A percentile compares a stretch with the other conserved stretches of the same genome.
Evolutionary conservation across 1,140 invertebrate genomes (phyloP).

Genomic region (Drosophila sturtevanti): DNA sequence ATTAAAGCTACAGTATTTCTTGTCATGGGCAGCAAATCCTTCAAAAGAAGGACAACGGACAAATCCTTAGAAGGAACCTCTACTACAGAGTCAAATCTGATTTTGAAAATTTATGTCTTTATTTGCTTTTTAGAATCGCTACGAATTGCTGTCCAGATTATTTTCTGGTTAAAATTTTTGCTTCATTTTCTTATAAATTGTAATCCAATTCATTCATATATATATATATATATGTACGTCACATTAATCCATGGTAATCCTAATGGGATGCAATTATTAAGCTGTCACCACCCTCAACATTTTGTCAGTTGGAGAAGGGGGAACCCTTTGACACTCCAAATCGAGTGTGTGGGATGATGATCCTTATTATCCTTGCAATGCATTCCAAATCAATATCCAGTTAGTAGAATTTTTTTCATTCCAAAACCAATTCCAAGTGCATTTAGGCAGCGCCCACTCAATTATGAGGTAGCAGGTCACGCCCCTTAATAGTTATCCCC

Average conservation of each 20-base stretch:
- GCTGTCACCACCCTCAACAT: background rate
- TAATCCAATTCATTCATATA: background rate
- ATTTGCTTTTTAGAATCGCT: too few relatives aligned
- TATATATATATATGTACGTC: background rate
- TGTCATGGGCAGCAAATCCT: too few relatives aligned
- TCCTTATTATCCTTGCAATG: conserved; percentile 3
- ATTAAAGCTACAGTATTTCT: too few relatives aligned
- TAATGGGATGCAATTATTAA: conserved; percentile 1
- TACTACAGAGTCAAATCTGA: too few relatives aligned
- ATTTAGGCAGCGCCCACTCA: conserved; percentile 66
- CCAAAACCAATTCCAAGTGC: conserved; percentile 46
- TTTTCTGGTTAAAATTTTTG: too few relatives aligned
- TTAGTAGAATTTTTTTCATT: conserved; percentile 29
- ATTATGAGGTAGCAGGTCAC: conserved; percentile 52
- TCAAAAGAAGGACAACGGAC: too few relatives aligned
- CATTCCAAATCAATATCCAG: conserved; percentile 18
- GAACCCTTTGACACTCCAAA: background rate
- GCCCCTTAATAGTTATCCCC: conserved; percentile 21
- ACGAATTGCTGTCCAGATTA: too few relatives aligned
- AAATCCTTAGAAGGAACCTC: too few relatives aligned
- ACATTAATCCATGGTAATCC: background rate
- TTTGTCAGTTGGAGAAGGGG: background rate
- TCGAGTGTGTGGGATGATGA: background rate
- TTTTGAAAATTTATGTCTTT: too few relatives aligned
- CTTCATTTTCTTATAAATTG: background rate